A percentile compares a stretch with the other conserved stretches of the same genome.
Conservation (phyloP, 2,113 vertebrate species). For the Albula goreensis region DNA sequence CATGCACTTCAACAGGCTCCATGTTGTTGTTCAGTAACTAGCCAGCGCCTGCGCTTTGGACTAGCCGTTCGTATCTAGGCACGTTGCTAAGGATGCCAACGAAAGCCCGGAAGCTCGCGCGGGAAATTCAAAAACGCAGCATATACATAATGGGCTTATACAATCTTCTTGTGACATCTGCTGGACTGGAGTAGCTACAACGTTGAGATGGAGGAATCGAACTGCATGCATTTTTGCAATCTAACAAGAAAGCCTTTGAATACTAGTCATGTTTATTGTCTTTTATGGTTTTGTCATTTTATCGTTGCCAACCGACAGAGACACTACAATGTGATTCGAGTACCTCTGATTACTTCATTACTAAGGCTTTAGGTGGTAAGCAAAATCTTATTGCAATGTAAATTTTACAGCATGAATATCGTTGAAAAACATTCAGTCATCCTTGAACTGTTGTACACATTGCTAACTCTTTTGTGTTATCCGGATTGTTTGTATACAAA, state of each 20-base stretch:
- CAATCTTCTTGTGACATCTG: conserved; percentile 3
- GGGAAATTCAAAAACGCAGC: conserved; percentile 4
- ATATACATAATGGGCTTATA: too few relatives aligned
- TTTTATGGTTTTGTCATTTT: neutral
- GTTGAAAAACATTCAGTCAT: too few relatives aligned
- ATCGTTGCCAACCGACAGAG: neutral
- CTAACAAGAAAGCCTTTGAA: neutral
- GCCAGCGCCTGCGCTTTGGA: neutral
- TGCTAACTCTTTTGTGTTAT: too few relatives aligned
- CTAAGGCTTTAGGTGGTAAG: too few relatives aligned
- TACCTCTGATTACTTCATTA: too few relatives aligned
- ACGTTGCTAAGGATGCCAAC: conserved; percentile 21
- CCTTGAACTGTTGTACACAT: too few relatives aligned
- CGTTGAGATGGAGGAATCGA: neutral
- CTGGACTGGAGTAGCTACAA: conserved; percentile 5
- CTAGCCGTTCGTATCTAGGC: neutral
- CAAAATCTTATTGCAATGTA: too few relatives aligned
- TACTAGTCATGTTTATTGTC: neutral
- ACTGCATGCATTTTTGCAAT: too few relatives aligned
- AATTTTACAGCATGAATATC: too few relatives aligned
- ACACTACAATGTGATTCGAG: too few relatives aligned
- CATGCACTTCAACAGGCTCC: neutral
- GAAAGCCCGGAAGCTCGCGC: conserved; percentile 10
- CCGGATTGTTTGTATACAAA: too few relatives aligned
- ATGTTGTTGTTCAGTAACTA: conserved; percentile 23